A percentile compares a stretch with the other conserved stretches of the same genome.
Conservation (phyloP, 2,888 invertebrate species). For the Piscicola geometra region DNA sequence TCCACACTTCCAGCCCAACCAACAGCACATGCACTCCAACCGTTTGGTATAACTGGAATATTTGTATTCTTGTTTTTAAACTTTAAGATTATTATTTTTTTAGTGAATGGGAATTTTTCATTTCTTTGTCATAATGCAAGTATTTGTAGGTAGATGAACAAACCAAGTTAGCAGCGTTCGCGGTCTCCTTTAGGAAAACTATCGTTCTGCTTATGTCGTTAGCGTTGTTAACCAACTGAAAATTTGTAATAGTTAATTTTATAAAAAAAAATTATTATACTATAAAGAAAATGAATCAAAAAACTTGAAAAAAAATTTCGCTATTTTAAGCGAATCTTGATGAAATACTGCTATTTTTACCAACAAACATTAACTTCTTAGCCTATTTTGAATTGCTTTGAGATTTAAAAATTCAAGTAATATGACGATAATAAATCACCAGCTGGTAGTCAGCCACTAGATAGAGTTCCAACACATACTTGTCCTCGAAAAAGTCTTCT, state of each 20-base stretch:
- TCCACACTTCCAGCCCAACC: constrained; percentile 25
- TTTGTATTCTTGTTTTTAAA: too few relatives aligned
- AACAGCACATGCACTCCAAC: constrained; percentile 15
- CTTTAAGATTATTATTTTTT: too few relatives aligned
- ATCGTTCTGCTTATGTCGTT: not conserved
- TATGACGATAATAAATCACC: not conserved
- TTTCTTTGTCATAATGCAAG: too few relatives aligned
- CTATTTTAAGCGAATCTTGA: too few relatives aligned
- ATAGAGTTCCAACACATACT: not conserved
- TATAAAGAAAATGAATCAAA: too few relatives aligned
- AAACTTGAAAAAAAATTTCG: too few relatives aligned
- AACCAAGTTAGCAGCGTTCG: not conserved
- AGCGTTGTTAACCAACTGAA: not conserved
- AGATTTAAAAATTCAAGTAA: too few relatives aligned
- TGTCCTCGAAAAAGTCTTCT: not conserved
- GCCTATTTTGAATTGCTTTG: too few relatives aligned
- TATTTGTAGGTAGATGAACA: not conserved
- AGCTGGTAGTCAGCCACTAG: not conserved
- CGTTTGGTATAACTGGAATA: constrained; percentile 22
- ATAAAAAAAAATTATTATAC: too few relatives aligned
- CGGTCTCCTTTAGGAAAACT: not conserved
- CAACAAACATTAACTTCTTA: too few relatives aligned
- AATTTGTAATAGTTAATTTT: not conserved
- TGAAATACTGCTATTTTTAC: too few relatives aligned
- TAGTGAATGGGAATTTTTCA: too few relatives aligned